Evolutionary conservation across 2,113 vertebrate genomes (phyloP), one percentile per base, ranked within the genome.

Genomic region (Rostratula benghalensis): DNA sequence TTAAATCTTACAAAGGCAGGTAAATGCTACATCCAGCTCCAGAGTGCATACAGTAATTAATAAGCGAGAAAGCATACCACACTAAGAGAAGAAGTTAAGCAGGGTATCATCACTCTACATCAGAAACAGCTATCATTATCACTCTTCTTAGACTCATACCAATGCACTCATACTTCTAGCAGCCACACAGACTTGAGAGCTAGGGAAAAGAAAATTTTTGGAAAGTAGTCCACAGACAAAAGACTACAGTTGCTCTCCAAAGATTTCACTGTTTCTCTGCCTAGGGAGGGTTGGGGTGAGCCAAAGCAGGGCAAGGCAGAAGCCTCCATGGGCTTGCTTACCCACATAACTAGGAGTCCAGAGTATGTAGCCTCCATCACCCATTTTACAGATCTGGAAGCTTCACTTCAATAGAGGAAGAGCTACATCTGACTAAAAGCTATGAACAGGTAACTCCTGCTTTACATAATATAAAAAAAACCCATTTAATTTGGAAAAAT

Each of bases 261-360:
- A 90, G 43, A 69, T 85, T 73, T 92, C 10, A 6, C 27, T 67
- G 20, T 54, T 90, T 70, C 31, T 63, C 37, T 75, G 39, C 33
- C 39, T 76, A 27, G 9, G 57, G 11, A 3, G 1, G 1, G 3
- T 4, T 4, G 1, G 16, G 13, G 15, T 83, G 35, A 76, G 18
- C 27, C 7, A 69, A 11, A 79, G 33, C 21, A 73, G 27, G 48
- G 15, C 51, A 82, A 75, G 37, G 27, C 41, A 91, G 60, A 70
- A 63, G 16, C 33, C 43, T 94, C 12, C 10, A 50, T 3, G 7
- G 23, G 7, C 22, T 71, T 78, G 16, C 43, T 75, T 63, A 63
- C 11, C 5, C 37, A 27, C 23, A 9, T 23, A 54, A 56, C 4
- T 15, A 33, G 27, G 13, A 70, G 10, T 13, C 19, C 39, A 43